Base-by-base conservation (phyloP, 2,113 vertebrate species). In the Hoplias malabaricus region DNA sequence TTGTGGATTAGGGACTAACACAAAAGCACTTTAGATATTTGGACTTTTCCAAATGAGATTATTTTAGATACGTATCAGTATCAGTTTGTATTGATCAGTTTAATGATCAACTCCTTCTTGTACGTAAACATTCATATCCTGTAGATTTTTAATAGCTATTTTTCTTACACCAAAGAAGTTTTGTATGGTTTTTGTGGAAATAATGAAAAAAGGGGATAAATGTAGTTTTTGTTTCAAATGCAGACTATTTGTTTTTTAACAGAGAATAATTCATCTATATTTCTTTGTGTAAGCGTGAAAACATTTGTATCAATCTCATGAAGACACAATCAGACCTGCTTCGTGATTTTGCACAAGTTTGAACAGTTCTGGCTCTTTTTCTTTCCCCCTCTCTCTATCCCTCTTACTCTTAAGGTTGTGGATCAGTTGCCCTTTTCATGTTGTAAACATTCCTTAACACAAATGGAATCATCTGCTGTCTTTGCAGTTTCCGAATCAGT, bases 21-120 rank as follows among this genome's bases (percentile, higher is more conserved):
- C 95, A 82, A 85, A 93, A 93, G 97, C 97, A 99, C 97, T 99
- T 99, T 99, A 98, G 87, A 93, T 91, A 96, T 98, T 94, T 96
- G 96, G 95, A 94, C 87, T 87, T 80, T 84, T 90, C 95, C 96
- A 95, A 93, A 93, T 97, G 90, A 50, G 85, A 88, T 92, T 88
- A 91, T 94, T 92, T 80, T 90, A 92, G 96, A 98, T 98, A 96
- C 95, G 88, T 95, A n/a, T n/a, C n/a, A 86, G 80, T 98, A 95
- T 99, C 96, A 93, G 89, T 36, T 36, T 71, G 83, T 92, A 92
- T 95, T 57, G 96, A 99, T 99, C 97, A 98, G 96, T 99, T 99
- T 81, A 94, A 98, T 98, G 96, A 98, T 98, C 97, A 77, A 67
- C 88, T 91, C 94, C 84, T 93, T 83, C 74, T 77, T 89, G 89